Conservation (phyloP, 2,797 vertebrate species). For the Gambelia wislizenii region DNA sequence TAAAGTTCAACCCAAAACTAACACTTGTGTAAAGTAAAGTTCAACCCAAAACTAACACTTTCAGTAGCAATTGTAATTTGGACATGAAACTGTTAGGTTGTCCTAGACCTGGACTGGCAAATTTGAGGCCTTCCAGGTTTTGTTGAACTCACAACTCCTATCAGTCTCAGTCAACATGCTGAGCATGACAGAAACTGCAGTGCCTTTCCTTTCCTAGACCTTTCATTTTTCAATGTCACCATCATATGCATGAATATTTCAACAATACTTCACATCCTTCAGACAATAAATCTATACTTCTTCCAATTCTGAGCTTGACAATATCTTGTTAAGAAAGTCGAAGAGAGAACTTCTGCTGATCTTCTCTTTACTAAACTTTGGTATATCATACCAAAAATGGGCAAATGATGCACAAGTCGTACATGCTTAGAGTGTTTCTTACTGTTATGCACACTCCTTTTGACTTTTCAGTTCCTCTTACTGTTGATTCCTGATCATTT, state of each 20-base stretch:
- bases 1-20: neutral
- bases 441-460: neutral
- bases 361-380: neutral
- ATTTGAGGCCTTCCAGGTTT: neutral
- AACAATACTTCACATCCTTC: neutral
- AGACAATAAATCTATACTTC: neutral
- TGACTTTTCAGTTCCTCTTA: neutral
- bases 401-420: neutral
- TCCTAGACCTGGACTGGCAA: neutral
- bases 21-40: neutral
- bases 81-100: neutral
- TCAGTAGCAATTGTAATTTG: neutral
- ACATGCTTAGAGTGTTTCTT: neutral
- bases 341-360: neutral
- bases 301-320: accelerated
- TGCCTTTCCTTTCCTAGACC: neutral
- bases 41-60: neutral
- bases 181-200: neutral
- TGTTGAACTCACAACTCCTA: neutral
- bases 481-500: neutral
- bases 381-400: neutral
- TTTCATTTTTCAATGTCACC: neutral
- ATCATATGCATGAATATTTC: neutral
- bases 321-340: neutral
- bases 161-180: neutral